Evolutionary conservation across 2,888 invertebrate species (phyloP).

Genomic region (Philereme vetulata): DNA sequence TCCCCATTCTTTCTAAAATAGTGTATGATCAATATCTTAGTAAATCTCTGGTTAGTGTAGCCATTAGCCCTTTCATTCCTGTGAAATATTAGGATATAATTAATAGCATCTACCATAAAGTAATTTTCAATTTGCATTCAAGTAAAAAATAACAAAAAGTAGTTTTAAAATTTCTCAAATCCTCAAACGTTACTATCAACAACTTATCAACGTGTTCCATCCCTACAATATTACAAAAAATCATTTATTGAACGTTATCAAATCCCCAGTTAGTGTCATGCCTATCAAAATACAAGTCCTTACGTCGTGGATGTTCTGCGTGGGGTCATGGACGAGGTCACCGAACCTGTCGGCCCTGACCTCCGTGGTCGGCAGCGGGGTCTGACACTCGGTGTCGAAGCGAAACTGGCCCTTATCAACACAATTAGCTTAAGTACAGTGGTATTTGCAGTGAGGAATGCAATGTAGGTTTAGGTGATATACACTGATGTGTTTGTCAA

Average conservation of each 20-base stretch:
- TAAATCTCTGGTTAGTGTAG: no score
- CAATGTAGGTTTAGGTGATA: constrained; percentile 27
- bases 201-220: not conserved
- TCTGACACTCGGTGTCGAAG: constrained; percentile 93
- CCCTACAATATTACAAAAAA: no score
- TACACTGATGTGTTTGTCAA: constrained; percentile 5
- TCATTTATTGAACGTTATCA: no score
- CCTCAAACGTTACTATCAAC: not conserved
- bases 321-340: constrained; percentile 77
- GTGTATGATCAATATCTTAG: no score
- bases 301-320: constrained; percentile 84
- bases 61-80: no score
- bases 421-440: constrained; percentile 53
- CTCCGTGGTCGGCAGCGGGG: constrained; percentile 89
- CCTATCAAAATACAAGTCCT: constrained; percentile 51
- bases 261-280: constrained; percentile 9
- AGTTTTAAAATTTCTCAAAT: not conserved
- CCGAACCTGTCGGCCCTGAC: constrained; percentile 86
- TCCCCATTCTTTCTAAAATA: no score
- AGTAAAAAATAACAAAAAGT: not conserved
- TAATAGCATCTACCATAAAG: no score
- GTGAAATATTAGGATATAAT: no score
- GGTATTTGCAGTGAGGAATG: constrained; percentile 34
- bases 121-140: not conserved
- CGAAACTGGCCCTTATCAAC: constrained; percentile 92